Evolutionary conservation across 2,113 vertebrate genomes (phyloP).

Genomic region (Axis porcinus): DNA sequence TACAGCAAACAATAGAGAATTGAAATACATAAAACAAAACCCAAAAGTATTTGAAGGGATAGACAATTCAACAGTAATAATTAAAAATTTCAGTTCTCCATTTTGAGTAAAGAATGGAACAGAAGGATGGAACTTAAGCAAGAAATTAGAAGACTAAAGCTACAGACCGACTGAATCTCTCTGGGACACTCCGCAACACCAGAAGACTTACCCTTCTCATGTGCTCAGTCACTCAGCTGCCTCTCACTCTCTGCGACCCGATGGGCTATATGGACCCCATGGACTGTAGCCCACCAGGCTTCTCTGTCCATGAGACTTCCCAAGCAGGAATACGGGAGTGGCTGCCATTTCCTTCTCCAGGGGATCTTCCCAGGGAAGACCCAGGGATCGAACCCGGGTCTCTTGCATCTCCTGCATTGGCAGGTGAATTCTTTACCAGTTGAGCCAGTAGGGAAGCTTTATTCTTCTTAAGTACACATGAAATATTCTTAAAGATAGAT

Average conservation of each 20-base stretch:
- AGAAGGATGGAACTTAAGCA: neutral
- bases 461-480: neutral
- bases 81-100: neutral
- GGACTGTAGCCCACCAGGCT: neutral
- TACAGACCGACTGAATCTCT: neutral
- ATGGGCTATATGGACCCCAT: neutral
- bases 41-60: neutral
- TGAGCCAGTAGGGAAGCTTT: neutral
- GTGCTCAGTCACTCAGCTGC: neutral
- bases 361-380: neutral
- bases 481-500: neutral
- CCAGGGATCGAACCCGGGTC: fast-evolving
- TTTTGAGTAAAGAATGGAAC: neutral
- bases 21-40: neutral
- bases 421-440: neutral
- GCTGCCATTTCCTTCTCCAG: neutral
- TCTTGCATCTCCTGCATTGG: neutral
- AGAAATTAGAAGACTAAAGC: neutral
- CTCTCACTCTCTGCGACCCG: neutral
- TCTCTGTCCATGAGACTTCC: neutral
- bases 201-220: neutral
- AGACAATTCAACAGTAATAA: neutral
- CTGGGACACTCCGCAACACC: fast-evolving
- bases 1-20: neutral
- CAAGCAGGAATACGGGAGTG: neutral